Evolutionary conservation across 2,888 invertebrate species (phyloP), one percentile per base, ranked within the genome.

Genomic region (Physocephala rufipes): DNA sequence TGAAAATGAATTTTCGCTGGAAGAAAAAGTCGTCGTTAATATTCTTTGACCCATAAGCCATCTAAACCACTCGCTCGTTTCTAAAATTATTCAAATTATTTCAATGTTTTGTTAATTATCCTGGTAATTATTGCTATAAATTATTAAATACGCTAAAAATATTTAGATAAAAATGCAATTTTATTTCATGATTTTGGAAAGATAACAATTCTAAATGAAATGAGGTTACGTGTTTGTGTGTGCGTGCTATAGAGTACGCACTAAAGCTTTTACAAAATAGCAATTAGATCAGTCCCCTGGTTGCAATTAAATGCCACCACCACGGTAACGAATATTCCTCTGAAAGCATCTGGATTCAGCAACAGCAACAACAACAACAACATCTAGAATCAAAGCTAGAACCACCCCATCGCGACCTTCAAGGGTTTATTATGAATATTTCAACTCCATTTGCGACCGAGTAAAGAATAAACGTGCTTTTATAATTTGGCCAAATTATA

Each of bases 251-350:
- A 59, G 21, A 72, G 62, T 61, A n/a, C 74, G 62, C 65, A 65
- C 51, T 68, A 73, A 76, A 76, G 75, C 75, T 72, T 74, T 77
- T 76, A 78, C 76, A 75, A 26, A 75, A 75, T 75, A 78, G 75
- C 82, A 83, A 82, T 84, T 83, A 82, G 79, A 75, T 79, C 80
- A 83, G 82, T 82, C 82, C 82, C 84, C 78, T 79, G 82, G 80
- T 80, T 80, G 79, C 82, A 81, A 82, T 82, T 82, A 82, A 77
- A 72, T 75, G n/a, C n/a, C n/a, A n/a, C n/a, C n/a, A n/a, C 76
- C 74, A 4, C 68, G n/a, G n/a, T n/a, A n/a, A n/a, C n/a, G n/a
- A n/a, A n/a, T n/a, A n/a, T n/a, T 26, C n/a, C 5, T 7, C 36
- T 16, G 45, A 64, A n/a, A n/a, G 36, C 53, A 12, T n/a, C n/a